phyloP scores from a whole-genome alignment of 2,113 vertebrate species.

The Silurus glanis region DNA sequence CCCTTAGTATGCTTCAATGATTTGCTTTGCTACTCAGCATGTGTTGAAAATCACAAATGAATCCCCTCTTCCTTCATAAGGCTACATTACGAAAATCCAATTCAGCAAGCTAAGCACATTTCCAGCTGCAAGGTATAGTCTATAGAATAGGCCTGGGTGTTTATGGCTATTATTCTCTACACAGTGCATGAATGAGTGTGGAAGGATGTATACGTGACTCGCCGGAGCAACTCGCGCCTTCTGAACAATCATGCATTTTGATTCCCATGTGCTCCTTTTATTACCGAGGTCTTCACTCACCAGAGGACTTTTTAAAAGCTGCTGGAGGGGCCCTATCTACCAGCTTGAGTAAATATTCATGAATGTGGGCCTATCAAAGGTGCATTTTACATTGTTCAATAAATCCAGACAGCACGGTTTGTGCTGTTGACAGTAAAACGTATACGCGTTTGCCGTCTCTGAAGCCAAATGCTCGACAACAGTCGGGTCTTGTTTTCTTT shows the following conservation, averaged over 20 bases:
- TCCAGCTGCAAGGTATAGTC: conserved; percentile 40
- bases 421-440: conserved; percentile 22
- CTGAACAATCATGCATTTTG: conserved; percentile 10
- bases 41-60: not conserved
- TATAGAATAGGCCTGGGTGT: not conserved
- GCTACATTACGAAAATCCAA: conserved; percentile 9
- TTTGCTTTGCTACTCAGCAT: conserved; percentile 19
- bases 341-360: conserved; percentile 44
- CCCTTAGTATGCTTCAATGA: not conserved
- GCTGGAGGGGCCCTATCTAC: conserved; percentile 18
- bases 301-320: conserved; percentile 56
- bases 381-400: conserved; percentile 10
- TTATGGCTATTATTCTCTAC: not conserved
- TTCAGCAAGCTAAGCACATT: conserved; percentile 49
- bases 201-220: not conserved
- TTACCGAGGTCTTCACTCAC: conserved; percentile 57
- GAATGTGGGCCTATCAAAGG: conserved; percentile 32
- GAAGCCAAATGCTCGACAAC: not conserved
- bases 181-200: not conserved
- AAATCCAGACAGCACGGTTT: conserved; percentile 22
- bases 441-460: not conserved
- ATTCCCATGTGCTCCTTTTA: conserved; percentile 57
- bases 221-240: not conserved
- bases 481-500: conserved; percentile 3
- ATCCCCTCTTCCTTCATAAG: not conserved